Evolutionary conservation across 2,113 vertebrate genomes (phyloP).

Genomic region (Tretioscincus oriximinensis): DNA sequence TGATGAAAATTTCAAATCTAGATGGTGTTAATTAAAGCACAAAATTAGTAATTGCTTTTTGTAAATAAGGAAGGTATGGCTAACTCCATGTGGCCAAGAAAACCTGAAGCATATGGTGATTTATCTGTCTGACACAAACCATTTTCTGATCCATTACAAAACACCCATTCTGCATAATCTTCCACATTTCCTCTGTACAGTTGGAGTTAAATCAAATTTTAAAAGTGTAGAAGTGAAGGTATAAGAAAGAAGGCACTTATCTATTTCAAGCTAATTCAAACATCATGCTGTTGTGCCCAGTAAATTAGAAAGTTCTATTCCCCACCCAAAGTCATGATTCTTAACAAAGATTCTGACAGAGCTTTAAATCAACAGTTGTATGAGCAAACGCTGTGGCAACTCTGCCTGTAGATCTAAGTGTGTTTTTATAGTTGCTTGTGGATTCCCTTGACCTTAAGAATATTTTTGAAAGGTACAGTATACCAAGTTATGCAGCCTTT

Average conservation of each 20-base stretch:
- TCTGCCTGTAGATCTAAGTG: conserved; percentile 28
- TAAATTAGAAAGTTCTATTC: background rate
- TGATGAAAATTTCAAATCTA: background rate
- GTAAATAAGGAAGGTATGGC: background rate
- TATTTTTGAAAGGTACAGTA: background rate
- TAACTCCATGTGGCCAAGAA: too few relatives aligned
- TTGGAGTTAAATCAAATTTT: background rate
- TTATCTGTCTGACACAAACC: background rate
- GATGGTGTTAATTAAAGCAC: background rate
- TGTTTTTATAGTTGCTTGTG: conserved; percentile 24
- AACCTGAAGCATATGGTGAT: too few relatives aligned
- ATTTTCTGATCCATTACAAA: background rate
- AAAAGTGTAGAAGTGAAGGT: background rate
- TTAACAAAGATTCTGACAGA: conserved; percentile 19
- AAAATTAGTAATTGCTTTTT: background rate
- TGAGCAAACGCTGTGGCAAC: background rate
- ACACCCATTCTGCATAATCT: background rate
- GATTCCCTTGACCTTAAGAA: background rate
- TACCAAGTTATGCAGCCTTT: conserved; percentile 28
- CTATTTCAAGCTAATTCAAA: background rate
- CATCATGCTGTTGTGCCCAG: background rate
- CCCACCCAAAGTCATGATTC: background rate
- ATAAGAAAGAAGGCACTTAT: background rate
- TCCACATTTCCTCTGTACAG: background rate
- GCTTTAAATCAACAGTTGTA: conserved; percentile 8